Base-by-base conservation (phyloP, 2,113 vertebrate species). In the Ceyx melanurus region DNA sequence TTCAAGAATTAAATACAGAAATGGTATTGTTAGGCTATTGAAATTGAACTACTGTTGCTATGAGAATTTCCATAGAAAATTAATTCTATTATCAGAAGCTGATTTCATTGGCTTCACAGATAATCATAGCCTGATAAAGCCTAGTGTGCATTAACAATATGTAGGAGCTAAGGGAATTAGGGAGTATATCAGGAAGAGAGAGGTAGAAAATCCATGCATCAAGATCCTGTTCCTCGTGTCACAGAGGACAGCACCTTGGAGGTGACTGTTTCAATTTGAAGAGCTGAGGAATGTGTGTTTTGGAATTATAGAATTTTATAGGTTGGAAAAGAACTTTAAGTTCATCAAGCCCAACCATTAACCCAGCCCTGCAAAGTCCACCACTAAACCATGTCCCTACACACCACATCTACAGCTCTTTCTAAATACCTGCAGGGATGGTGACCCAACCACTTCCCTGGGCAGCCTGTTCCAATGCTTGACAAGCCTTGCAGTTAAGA, bases 1-100 rank as follows among this genome's bases (percentile, higher is more conserved):
- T 61, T 65, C 22, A 37, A 42, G 37, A 92, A 70, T 74, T 65
- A 82, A 82, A 88, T 86, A 20, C 22, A 31, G 70, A 82, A 45
- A 37, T 37, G 37, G 37, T 37, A 37, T 37, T 37, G 37, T 37
- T 37, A 37, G 37, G 37, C 10, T 37, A 37, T 37, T 37, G 37
- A 37, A 37, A 37, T 37, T 37, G 37, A 37, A 37, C 37, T 37
- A 37, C 37, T 37, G 37, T 37, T 37, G 37, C 37, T 37, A 37
- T 37, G 37, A 37, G 37, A 10, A 37, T 37, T 37, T 37, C 37
- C 37, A 37, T 37, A 37, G 37, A 37, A 37, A 37, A 37, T 37
- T 37, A 37, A 37, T 37, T 37, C 37, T 37, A 11, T 37, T 37
- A 37, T 37, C 37, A 37, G 37, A 10, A 37, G 37, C 37, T 37